Evolutionary conservation across 1,140 invertebrate species (phyloP), one percentile per base, ranked within the genome.

Genomic region (Drosophila punjabiensis): DNA sequence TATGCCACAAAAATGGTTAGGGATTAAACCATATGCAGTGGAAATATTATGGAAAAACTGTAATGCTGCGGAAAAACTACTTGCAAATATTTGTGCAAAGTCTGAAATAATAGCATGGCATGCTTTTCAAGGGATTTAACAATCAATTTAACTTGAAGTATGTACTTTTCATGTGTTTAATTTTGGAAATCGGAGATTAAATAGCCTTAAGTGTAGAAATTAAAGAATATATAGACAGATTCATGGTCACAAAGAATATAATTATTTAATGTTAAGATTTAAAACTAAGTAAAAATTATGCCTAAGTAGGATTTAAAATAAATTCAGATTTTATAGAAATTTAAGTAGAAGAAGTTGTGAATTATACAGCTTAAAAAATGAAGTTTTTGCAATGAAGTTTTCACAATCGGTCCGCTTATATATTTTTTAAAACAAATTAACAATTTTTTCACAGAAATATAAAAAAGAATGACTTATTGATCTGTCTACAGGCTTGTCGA

Each of bases 1-100:
- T 70, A 47, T 48, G 53, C 45, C 58, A 41, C 37, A 24, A 11
- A 64, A 64, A 30, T 35, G 20, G n/a, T 37, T n/a, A 16, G 9
- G 35, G 20, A 20, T 30, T 37, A 41, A 70, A n/a, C 1, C 13
- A 61, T 41, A 50, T 20, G 47, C 35, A 20, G 16, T 67, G 63
- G 24, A 43, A 39, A 56, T 32, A 37, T 28, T n/a, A 18, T 47
- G 60, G 20, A 28, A 30, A 35, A 33, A 43, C 11, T 20, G 3
- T 0, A 48, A 65, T 48, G 65, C 32, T 18, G 41, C 10, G n/a
- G 30, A 48, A 30, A 41, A 64, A 45, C 20, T 18, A 11, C 18
- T 35, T 16, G 5, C 33, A 53, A 70, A 68, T n/a, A 65, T 37
- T 48, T 35, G 11, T 16, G 4, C 28, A 30, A 53, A 24, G 20